Base-by-base conservation (phyloP, 2,113 vertebrate genomes). In the Proterorhinus semilunaris region DNA sequence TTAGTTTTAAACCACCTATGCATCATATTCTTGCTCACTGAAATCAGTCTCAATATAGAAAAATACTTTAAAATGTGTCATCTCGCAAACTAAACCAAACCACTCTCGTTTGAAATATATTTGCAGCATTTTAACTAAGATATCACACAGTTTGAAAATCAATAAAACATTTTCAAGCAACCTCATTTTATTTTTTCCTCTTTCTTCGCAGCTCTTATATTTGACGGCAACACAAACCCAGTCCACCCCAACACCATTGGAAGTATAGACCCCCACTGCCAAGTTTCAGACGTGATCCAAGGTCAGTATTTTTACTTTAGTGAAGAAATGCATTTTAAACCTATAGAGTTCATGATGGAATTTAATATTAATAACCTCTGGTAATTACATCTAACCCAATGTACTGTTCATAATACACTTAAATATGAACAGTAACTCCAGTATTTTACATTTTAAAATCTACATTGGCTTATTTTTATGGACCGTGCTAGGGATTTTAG, bases 201-300 rank as follows among this genome's bases (percentile, higher is more conserved):
- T 45, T 36, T 66, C 44, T 47, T 52, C 55, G 4, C 74, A 98
- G 96, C 94, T 36, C 89, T 98, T 44, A 91, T 98, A 61, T 98
- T 98, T 50, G 94, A 95, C 0, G 96, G 95, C 47, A 93, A 93
- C 51, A 94, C 94, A 67, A 98, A 97, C 90, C 95, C 96, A 0
- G 92, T 96, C 0, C 95, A 96, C 72, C 95, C 96, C 69, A 98
- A 95, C 71, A 96, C 95, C 76, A 97, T 97, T 0, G 96, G 96
- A 51, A 94, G 95, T 91, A 98, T 98, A 0, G 96, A 97, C 86
- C 93, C 95, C 52, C 93, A 93, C 80, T 98, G 96, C 81, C 74
- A 86, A 0, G 95, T 97, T 42, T 89, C 90, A 3, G 91, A 94
- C 0, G 95, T 98, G 17, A 92, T 98, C 58, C 93, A 92, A 90